Evolutionary conservation across 2,888 invertebrate species (phyloP).

Genomic region (Dioctria rufipes): DNA sequence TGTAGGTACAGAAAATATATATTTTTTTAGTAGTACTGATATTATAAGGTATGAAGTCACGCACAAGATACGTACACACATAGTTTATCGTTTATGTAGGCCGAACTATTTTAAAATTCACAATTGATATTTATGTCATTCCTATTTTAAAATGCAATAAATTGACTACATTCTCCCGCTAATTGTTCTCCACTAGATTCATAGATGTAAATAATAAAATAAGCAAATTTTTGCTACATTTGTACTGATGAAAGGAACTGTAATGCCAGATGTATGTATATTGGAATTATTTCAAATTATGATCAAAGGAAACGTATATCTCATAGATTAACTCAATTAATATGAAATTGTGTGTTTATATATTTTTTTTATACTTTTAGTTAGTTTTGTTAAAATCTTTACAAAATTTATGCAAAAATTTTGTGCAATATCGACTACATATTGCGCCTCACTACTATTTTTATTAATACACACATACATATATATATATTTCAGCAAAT

Average conservation of each 20-base stretch:
- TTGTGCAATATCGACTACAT: no score
- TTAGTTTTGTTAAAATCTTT: no score
- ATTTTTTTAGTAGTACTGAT: no score
- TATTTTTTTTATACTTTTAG: no score
- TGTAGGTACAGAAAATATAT: constrained; percentile 8
- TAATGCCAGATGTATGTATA: neutral
- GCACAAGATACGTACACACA: neutral
- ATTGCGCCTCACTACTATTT: no score
- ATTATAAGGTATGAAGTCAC: neutral
- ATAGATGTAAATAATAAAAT: neutral
- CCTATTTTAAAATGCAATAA: neutral
- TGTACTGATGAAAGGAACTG: constrained; percentile 1
- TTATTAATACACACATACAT: no score
- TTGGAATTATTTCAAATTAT: no score
- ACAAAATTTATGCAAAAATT: no score
- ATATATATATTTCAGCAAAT: no score
- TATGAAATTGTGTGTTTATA: no score
- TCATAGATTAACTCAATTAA: no score
- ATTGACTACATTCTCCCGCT: neutral
- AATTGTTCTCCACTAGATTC: neutral
- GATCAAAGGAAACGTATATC: no score
- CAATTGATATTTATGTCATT: neutral
- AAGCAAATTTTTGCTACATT: neutral
- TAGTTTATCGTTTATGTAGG: neutral
- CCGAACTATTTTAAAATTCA: neutral